Conservation (phyloP, 2,888 invertebrate genomes). For the Hydroisotoma schaefferi region DNA sequence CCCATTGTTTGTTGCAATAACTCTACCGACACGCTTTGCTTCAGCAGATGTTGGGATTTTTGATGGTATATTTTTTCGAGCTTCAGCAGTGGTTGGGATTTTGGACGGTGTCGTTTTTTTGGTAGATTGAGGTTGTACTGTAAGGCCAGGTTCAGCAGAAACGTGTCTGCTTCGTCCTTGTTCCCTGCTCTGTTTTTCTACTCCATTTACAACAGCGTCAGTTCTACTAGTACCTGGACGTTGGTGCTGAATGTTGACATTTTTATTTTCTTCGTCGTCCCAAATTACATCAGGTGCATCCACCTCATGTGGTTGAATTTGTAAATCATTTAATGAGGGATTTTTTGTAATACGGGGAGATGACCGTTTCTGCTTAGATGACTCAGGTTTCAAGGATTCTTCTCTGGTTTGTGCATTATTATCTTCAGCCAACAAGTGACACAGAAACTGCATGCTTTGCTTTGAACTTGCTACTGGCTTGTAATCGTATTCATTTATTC, state of each 20-base stretch:
- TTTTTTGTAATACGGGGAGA: neutral
- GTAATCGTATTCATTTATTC: neutral
- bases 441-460: neutral
- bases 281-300: slow-evolving; percentile 11
- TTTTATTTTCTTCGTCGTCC: slow-evolving; percentile 6
- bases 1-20: neutral
- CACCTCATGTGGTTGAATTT: neutral
- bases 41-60: neutral
- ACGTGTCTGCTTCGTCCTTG: neutral
- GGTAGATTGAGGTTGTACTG: neutral
- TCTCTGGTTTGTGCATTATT: neutral
- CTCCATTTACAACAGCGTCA: neutral
- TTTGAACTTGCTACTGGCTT: slow-evolving; percentile 1
- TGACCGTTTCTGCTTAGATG: neutral
- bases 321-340: neutral
- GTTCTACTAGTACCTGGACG: no score
- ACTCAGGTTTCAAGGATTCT: neutral
- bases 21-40: no score
- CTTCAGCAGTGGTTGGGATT: no score
- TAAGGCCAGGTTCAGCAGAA: neutral
- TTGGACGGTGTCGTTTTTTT: no score
- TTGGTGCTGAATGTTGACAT: no score
- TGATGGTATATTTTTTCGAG: no score
- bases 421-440: neutral
- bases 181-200: neutral